Evolutionary conservation across 1,140 invertebrate species (phyloP).

Genomic region (Drosophila gunungcola): DNA sequence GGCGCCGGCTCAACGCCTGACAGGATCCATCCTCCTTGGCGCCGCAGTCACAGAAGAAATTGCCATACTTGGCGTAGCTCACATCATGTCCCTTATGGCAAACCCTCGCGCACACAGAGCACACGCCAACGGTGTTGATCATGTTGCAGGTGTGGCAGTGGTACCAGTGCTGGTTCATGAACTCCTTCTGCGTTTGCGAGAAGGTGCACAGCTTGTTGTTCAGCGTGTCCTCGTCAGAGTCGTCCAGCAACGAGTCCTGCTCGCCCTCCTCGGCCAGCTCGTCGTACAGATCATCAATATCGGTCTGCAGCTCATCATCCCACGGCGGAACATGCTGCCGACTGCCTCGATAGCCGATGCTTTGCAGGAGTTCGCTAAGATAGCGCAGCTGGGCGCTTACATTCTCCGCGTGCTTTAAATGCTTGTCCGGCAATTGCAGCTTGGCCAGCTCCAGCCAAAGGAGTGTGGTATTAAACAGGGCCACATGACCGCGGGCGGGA

Average conservation of each 20-base stretch:
- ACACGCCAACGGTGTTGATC: constrained; percentile 98
- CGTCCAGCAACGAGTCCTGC: constrained; percentile 95
- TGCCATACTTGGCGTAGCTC: constrained; percentile 98
- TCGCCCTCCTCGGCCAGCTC: constrained; percentile 89
- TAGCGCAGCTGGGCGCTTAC: constrained; percentile 84
- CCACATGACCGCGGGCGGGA: constrained; percentile 90
- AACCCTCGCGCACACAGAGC: constrained; percentile 97
- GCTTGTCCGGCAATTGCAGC: constrained; percentile 86
- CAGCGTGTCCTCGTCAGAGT: constrained; percentile 97
- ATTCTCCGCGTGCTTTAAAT: constrained; percentile 79
- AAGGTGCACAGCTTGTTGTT: constrained; percentile 98
- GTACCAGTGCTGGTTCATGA: constrained; percentile 99
- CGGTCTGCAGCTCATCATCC: constrained; percentile 91
- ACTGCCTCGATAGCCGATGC: constrained; percentile 84
- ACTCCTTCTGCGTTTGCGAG: constrained; percentile 98
- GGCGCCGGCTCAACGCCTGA: constrained; percentile 71
- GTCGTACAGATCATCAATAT: constrained; percentile 89
- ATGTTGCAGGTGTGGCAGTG: constrained; percentile 99
- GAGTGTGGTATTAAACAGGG: constrained; percentile 92
- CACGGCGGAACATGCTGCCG: constrained; percentile 90
- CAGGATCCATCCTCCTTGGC: constrained; percentile 95
- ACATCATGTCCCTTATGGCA: constrained; percentile 98
- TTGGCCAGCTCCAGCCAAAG: constrained; percentile 92
- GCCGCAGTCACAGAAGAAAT: constrained; percentile 99
- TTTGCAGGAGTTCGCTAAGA: constrained; percentile 85